A percentile compares a stretch with the other conserved stretches of the same genome.
Evolutionary conservation across 2,113 vertebrate genomes (phyloP).

Genomic region (Candoia aspera): DNA sequence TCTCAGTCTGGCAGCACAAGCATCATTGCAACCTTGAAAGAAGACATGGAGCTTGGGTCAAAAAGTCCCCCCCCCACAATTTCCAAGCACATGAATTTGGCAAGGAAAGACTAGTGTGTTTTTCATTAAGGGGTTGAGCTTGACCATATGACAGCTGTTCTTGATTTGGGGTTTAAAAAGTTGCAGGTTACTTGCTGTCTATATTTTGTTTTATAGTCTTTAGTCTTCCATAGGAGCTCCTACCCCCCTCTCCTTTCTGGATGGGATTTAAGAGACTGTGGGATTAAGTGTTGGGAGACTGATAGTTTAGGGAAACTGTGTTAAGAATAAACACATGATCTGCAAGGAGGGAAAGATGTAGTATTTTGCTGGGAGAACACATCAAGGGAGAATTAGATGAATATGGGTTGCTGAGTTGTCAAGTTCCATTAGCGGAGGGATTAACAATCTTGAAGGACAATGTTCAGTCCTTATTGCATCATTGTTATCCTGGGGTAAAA

Average conservation of each 20-base stretch:
- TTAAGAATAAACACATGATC: conserved; percentile 61
- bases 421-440: conserved; percentile 44
- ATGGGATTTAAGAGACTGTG: conserved; percentile 49
- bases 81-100: conserved; percentile 35
- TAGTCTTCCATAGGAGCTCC: conserved; percentile 47
- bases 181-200: conserved; percentile 52
- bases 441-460: conserved; percentile 36
- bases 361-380: conserved; percentile 51
- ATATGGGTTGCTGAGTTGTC: conserved; percentile 53
- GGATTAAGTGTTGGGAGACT: conserved; percentile 58
- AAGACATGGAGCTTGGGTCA: neutral
- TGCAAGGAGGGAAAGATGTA: conserved; percentile 45
- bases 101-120: conserved; percentile 28
- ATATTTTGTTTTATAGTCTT: conserved; percentile 60
- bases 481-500: conserved; percentile 24
- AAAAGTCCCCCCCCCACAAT: neutral
- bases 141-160: conserved; percentile 61
- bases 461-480: conserved; percentile 21
- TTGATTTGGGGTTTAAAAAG: conserved; percentile 64
- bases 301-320: conserved; percentile 55
- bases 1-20: conserved; percentile 27
- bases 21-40: conserved; percentile 1
- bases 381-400: conserved; percentile 41
- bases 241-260: neutral
- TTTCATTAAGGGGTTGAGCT: conserved; percentile 55